These are phyloP conservation scores for Craseonycteris thonglongyai DNA, from an alignment of 2,113 vertebrate genomes.

Conservation along the genomic window DNA sequence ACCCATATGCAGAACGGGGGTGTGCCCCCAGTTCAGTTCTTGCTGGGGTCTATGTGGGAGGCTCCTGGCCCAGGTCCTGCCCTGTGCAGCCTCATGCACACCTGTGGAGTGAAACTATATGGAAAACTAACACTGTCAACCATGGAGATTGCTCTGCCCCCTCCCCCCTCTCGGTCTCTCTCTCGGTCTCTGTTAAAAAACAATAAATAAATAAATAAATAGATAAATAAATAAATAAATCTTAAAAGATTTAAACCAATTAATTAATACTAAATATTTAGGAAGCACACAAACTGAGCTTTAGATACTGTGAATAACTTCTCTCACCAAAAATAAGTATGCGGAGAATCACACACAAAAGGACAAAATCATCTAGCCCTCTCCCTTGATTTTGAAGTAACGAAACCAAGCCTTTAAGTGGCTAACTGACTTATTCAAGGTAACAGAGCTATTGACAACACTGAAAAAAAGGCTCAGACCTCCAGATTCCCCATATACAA, in stretches of 20 bases:
- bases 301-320: neutral
- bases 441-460: neutral
- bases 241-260: neutral
- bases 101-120: too few relatives aligned
- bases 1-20: too few relatives aligned
- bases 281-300: neutral
- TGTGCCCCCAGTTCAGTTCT: too few relatives aligned
- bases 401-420: neutral
- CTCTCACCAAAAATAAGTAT: neutral
- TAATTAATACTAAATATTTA: neutral
- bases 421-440: neutral
- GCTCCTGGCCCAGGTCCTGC: too few relatives aligned
- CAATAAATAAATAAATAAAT: too few relatives aligned
- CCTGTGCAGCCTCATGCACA: too few relatives aligned
- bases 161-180: too few relatives aligned
- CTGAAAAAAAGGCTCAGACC: neutral
- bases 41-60: too few relatives aligned
- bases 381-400: neutral
- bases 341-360: neutral
- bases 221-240: too few relatives aligned
- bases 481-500: neutral
- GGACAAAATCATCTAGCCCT: neutral
- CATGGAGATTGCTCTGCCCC: too few relatives aligned
- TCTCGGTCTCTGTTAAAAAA: too few relatives aligned
- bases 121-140: too few relatives aligned